Evolutionary conservation across 2,797 vertebrate species (phyloP).

Genomic region (Neosilurus mollespiculum): DNA sequence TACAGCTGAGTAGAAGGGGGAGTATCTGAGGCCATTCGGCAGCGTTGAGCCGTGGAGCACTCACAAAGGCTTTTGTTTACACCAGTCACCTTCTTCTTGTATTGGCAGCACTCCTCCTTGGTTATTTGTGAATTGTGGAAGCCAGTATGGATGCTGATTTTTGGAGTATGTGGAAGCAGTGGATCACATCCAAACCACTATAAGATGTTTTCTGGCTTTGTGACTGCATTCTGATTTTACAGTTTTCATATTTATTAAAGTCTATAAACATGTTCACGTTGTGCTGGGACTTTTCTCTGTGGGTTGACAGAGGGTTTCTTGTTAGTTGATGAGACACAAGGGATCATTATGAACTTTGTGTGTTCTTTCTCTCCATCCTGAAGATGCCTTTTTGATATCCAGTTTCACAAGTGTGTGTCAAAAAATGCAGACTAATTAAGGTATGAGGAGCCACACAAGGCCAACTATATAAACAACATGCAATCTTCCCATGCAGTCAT

Average conservation of each 20-base stretch:
- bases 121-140: constrained; percentile 39
- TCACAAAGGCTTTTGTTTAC: constrained; percentile 29
- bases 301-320: constrained; percentile 16
- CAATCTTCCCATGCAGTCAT: constrained; percentile 34
- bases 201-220: constrained; percentile 43
- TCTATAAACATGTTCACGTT: constrained; percentile 45
- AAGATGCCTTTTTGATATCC: constrained; percentile 42
- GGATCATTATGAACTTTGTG: constrained; percentile 21
- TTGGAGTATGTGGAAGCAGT: constrained; percentile 30
- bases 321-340: constrained; percentile 12
- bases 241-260: constrained; percentile 48
- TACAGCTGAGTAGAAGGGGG: constrained; percentile 43
- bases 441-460: constrained; percentile 40
- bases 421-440: constrained; percentile 34
- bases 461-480: constrained; percentile 50
- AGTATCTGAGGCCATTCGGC: constrained; percentile 47
- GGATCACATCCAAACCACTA: constrained; percentile 27
- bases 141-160: constrained; percentile 14
- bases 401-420: constrained; percentile 26
- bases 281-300: constrained; percentile 33
- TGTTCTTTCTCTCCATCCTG: constrained; percentile 53
- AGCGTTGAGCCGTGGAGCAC: constrained; percentile 3
- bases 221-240: constrained; percentile 31
- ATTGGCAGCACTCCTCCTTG: constrained; percentile 10
- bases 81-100: constrained; percentile 27